These are phyloP conservation scores for Corvus moneduloides DNA, from an alignment of 2,113 vertebrate genomes.

Conservation along the genomic window DNA sequence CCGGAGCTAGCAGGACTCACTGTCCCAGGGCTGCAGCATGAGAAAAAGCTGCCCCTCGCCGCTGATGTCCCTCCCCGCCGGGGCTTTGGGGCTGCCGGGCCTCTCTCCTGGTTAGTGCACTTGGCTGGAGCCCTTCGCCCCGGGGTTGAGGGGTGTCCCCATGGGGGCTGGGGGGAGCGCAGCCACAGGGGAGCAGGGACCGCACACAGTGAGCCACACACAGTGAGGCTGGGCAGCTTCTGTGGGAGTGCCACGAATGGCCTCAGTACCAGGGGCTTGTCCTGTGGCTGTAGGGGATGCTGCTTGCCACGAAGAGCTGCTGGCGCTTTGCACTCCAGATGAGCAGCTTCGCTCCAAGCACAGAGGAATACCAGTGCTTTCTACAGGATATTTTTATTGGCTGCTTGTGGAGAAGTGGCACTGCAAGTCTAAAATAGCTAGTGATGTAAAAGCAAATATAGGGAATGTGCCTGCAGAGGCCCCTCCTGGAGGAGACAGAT, in stretches of 20 bases:
- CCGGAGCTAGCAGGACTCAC: fast-evolving
- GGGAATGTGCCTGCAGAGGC: constrained; percentile 20
- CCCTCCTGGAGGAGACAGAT: not conserved
- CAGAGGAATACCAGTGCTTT: not conserved
- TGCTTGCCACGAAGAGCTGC: not conserved
- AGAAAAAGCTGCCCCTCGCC: not conserved
- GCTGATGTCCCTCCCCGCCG: fast-evolving
- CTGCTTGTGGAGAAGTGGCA: not conserved
- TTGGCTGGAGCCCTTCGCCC: not conserved
- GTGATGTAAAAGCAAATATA: not conserved
- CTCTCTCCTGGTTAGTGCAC: fast-evolving
- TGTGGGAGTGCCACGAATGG: fast-evolving
- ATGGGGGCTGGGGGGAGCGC: fast-evolving
- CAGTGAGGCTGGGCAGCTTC: not conserved
- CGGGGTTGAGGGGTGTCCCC: fast-evolving
- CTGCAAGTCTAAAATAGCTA: constrained; percentile 32
- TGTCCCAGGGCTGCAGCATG: not conserved
- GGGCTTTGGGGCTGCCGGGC: not conserved
- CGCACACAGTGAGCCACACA: fast-evolving
- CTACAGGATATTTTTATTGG: constrained; percentile 40
- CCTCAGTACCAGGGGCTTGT: fast-evolving
- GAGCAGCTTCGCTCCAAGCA: not conserved
- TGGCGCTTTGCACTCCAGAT: not conserved
- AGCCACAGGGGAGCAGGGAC: fast-evolving
- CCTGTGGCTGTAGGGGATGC: fast-evolving